Evolutionary conservation across 1,140 invertebrate species (phyloP).

Genomic region (Meloidogyne hapla): DNA sequence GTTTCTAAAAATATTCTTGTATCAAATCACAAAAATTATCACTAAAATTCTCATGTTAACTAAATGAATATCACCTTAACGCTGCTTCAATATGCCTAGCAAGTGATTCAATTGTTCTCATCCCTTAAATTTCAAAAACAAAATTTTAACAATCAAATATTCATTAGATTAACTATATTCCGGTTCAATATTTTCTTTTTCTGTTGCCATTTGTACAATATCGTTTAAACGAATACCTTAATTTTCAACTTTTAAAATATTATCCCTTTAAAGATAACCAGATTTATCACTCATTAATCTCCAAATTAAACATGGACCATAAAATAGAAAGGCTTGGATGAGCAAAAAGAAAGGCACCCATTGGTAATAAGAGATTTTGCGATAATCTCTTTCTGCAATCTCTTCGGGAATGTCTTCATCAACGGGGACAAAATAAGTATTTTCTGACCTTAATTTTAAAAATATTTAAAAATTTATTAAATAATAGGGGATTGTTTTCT

Average conservation of each 20-base stretch:
- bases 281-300: constrained; percentile 63
- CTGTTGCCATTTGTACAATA: constrained; percentile 64
- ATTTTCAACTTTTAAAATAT: not conserved
- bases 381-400: constrained; percentile 61
- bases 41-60: not conserved
- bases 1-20: too few species aligned
- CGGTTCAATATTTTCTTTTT: constrained; percentile 64
- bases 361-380: constrained; percentile 67
- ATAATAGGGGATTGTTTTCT: too few species aligned
- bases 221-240: constrained; percentile 63
- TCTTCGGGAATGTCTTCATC: constrained; percentile 63
- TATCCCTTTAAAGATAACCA: constrained; percentile 35
- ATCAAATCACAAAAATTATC: too few species aligned
- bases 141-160: not conserved
- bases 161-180: constrained; percentile 49
- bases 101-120: constrained; percentile 62
- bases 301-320: constrained; percentile 63
- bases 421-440: constrained; percentile 64
- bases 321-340: constrained; percentile 60
- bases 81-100: constrained; percentile 63
- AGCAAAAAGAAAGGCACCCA: constrained; percentile 68
- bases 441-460: constrained; percentile 49
- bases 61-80: constrained; percentile 40
- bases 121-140: not conserved
- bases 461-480: too few species aligned